Percentiles rank a stretch among this genome's conserved stretches.
phyloP scores from a whole-genome alignment of 1,140 invertebrate genomes.

The Rhagoletis pomonella region DNA sequence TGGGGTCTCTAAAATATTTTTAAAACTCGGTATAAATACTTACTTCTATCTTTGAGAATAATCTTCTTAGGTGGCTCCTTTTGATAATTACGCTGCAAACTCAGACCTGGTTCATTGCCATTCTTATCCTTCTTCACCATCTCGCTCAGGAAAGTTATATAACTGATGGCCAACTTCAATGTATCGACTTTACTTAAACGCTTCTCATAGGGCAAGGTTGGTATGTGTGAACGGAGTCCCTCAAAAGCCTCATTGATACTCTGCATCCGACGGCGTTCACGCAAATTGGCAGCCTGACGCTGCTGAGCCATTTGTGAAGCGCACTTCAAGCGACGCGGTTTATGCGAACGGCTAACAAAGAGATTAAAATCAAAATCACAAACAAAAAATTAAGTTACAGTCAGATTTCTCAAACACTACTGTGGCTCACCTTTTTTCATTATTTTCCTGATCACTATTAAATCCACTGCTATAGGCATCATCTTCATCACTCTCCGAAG shows the following conservation, averaged over 20 bases:
- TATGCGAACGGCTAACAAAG: constrained; percentile 73
- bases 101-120: constrained; percentile 77
- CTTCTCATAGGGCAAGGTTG: constrained; percentile 96
- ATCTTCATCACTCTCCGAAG: constrained; percentile 76
- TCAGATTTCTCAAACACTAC: background rate
- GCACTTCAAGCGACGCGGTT: constrained; percentile 79
- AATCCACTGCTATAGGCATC: constrained; percentile 75
- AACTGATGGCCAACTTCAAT: constrained; percentile 93
- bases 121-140: constrained; percentile 83
- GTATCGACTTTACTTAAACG: constrained; percentile 94
- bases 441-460: constrained; percentile 78
- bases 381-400: background rate
- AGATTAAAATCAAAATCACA: background rate
- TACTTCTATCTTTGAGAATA: constrained; percentile 77
- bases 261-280: constrained; percentile 94
- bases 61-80: constrained; percentile 84
- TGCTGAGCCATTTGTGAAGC: constrained; percentile 91
- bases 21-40: constrained; percentile 57
- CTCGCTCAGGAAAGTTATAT: constrained; percentile 94
- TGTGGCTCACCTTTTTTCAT: constrained; percentile 68
- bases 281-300: constrained; percentile 92
- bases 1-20: too few species aligned
- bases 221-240: constrained; percentile 92
- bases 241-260: constrained; percentile 97
- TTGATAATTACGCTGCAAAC: constrained; percentile 77